Evolutionary conservation across 2,797 vertebrate species (phyloP), one percentile per base, ranked within the genome.

Genomic region (Lithobates sylvaticus): DNA sequence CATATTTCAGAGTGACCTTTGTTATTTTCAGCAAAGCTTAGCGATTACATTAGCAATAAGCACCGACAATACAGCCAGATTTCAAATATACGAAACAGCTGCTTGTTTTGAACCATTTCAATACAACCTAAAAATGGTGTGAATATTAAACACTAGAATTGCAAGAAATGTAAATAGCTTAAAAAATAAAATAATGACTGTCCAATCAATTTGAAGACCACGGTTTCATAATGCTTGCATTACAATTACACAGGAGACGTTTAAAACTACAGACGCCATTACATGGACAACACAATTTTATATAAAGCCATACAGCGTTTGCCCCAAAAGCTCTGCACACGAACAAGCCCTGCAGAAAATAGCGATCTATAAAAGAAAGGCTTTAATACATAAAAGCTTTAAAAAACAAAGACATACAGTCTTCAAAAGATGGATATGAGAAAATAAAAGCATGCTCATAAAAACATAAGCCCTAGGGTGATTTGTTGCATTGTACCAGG

Each of bases 41-140:
- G 68, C 76, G 50, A 86, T 78, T 42, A 78, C 84, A 85, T 79
- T 85, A 72, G 76, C 54, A 85, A 79, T 64, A 78, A 79, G 67
- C 36, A 73, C 47, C n/a, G 44, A 36, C 34, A 64, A 36, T 34
- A 68, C 47, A 81, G 58, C 39, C 42, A 76, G 80, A 77, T 78
- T 78, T 84, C 16, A 65, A 23, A 67, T 10, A 16, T 77, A 23
- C 23, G 23, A n/a, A 50, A 34, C 70, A 39, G 69, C 78, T 26
- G 84, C 32, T 69, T 29, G 58, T 69, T 78, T 50, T 10, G 13
- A 27, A 29, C 10, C 65, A 67, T 67, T 67, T 12, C 10, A 29
- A 29, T 15, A 3, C 10, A 27, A 4, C 21, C 54, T 61, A 18
- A 54, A 54, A 54, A 54, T 3, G 50, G 50, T 18, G 15, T 54